Evolutionary conservation across 1,140 invertebrate species (phyloP), one percentile per base, ranked within the genome.

Genomic region (Drosophila arawakana): DNA sequence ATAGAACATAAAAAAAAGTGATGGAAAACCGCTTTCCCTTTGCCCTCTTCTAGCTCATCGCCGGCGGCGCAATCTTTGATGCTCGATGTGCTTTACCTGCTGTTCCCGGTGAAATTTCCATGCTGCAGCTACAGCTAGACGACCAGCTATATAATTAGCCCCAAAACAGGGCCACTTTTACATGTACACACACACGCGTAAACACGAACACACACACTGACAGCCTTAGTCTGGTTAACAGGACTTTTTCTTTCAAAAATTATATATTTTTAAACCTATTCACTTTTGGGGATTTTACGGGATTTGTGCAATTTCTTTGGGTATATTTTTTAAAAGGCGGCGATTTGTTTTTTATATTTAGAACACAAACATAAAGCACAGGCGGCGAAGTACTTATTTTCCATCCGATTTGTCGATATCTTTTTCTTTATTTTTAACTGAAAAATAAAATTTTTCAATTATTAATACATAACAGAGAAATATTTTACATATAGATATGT

Each of bases 131-230:
- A 69, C 80, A 82, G 67, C 78, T 78, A 89, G 65, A 34, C 41
- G 71, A 76, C 65, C 83, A 81, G 66, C 80, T 78, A 76, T 89
- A 89, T 89, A 89, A 89, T 89, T 89, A 89, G 84, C 71, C 70
- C 74, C 65, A 61, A 73, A 85, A 81, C 74, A 69, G 85, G 85
- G 85, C 74, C 78, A 84, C 74, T 63, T 69, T 73, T 80, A 75
- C 74, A 88, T 88, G 77, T 59, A 68, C 70, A 37, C 50, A 52
- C 57, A 15, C 10, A 39, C 47, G 39, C 54, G 9, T 44, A 55
- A 34, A 9, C 39, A 37, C 47, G 46, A 41, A 30, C 58, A 55
- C 50, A 30, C 58, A 55, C 43, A 44, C 52, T 39, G 39, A n/a
- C 13, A 30, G 35, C 11, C n/a, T 13, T 39, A 13, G 34, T 60